A percentile compares a stretch with the other conserved stretches of the same genome.
Conservation (phyloP, 2,888 invertebrate genomes). For the Amiota minor region DNA sequence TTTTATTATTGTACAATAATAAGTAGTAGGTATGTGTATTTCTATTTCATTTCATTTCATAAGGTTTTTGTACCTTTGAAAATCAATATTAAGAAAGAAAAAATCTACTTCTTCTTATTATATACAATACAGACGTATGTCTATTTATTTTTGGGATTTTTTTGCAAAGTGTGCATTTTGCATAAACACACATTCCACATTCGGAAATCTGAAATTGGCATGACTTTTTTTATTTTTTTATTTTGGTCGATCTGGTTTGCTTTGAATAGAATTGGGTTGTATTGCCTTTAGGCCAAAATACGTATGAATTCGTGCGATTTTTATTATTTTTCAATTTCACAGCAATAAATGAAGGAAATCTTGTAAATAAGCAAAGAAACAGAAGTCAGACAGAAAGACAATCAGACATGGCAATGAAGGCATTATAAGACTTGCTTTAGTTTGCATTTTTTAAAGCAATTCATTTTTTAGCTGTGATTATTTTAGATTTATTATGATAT, state of each 20-base stretch:
- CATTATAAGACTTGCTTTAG: constrained; percentile 26
- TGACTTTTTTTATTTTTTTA: neutral
- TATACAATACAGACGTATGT: constrained; percentile 5
- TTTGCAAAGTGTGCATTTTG: constrained; percentile 29
- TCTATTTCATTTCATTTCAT: constrained; percentile 26
- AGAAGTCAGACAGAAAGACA: neutral
- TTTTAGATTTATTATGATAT: too few relatives aligned
- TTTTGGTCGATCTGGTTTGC: neutral
- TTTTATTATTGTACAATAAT: constrained; percentile 42
- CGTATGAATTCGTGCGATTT: constrained; percentile 55
- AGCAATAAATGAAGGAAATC: constrained; percentile 60
- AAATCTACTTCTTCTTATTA: neutral
- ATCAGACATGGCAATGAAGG: constrained; percentile 37
- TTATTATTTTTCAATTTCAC: constrained; percentile 70
- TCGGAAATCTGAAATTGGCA: neutral
- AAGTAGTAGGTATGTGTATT: constrained; percentile 33
- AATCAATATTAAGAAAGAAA: constrained; percentile 18
- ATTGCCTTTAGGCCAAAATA: constrained; percentile 48
- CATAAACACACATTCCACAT: constrained; percentile 16
- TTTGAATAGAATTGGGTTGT: neutral
- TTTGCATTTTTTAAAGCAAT: constrained; percentile 49
- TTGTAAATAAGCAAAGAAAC: constrained; percentile 24
- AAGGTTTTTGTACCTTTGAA: constrained; percentile 27
- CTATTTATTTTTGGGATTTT: neutral
- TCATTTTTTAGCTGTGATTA: constrained; percentile 38